These are phyloP conservation scores for Lonchura striata DNA, from an alignment of 2,113 vertebrate species.

Conservation along the genomic window DNA sequence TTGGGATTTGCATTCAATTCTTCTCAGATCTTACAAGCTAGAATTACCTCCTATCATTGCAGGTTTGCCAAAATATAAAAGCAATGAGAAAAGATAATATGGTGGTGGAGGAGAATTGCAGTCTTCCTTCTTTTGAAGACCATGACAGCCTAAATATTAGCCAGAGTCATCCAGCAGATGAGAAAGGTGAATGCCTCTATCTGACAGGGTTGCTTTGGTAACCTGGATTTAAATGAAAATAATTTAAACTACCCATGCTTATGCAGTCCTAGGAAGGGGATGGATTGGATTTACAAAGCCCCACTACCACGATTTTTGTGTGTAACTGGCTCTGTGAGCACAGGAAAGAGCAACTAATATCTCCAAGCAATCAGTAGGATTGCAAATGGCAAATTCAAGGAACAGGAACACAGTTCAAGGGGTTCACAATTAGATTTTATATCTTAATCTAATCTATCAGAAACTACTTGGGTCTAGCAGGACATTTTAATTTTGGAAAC, in stretches of 20 bases:
- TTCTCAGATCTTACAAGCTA: background rate
- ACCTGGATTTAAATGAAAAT: background rate
- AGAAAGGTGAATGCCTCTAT: background rate
- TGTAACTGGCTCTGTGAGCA: background rate
- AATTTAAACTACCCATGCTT: background rate
- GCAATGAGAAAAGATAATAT: background rate
- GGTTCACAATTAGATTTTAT: background rate
- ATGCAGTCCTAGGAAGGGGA: background rate
- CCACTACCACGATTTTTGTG: background rate
- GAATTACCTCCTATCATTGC: background rate
- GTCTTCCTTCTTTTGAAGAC: background rate
- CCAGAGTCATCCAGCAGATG: background rate
- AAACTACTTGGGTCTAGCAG: background rate
- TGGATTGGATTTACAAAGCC: background rate
- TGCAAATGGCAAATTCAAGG: background rate
- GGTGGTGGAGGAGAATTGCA: background rate
- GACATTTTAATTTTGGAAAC: background rate
- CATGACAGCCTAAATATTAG: conserved; percentile 11
- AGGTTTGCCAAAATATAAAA: background rate
- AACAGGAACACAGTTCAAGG: background rate
- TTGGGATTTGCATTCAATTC: background rate
- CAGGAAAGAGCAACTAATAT: background rate
- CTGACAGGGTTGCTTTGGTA: conserved; percentile 24
- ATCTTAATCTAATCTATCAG: background rate
- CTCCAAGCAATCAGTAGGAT: background rate